Evolutionary conservation across 2,797 vertebrate species (phyloP), one percentile per base, ranked within the genome.

Genomic region (Cryptoblepharus egeriae): DNA sequence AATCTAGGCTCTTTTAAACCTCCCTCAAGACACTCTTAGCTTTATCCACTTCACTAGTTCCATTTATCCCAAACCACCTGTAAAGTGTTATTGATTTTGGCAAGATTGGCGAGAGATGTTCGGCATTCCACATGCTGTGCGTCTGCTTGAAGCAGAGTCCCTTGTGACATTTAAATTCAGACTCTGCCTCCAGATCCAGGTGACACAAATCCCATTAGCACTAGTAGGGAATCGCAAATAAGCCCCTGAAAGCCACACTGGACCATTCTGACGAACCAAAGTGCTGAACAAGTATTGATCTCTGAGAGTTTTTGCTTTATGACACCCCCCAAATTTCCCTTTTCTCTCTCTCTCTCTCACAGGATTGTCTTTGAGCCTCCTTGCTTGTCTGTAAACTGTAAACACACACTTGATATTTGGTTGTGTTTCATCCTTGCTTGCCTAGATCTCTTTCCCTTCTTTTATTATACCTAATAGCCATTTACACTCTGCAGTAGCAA

Each of bases 151-250:
- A 80, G 35, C 1, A 11, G 60, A 26, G 10, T 52, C 28, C 32
- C 60, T 55, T 32, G 58, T 64, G 81, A 28, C n/a, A 22, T 55
- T 49, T 52, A 83, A 78, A 52, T 71, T 88, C 35, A 24, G 80
- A 78, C n/a, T 52, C 85, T 77, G 28, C 58, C 60, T 71, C 73
- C 15, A 72, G 45, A 37, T 55, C 70, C 79, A 4, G 79, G 67
- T 12, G 8, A 55, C 74, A 88, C 60, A 90, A 89, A 90, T 35
- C 58, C 87, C 84, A 88, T 91, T 90, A 87, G 83, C 79, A 90
- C 78, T 0, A 76, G 77, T 12, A 22, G 35, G n/a, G 35, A 77
- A 70, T 63, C 16, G 28, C 1, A 20, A 37, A 30, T 24, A 74
- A 65, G 61, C 35, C 77, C 88, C 88, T 79, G 61, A 84, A 87